Evolutionary conservation across 1,140 invertebrate species (phyloP).

Genomic region (Arctopsyche grandis): DNA sequence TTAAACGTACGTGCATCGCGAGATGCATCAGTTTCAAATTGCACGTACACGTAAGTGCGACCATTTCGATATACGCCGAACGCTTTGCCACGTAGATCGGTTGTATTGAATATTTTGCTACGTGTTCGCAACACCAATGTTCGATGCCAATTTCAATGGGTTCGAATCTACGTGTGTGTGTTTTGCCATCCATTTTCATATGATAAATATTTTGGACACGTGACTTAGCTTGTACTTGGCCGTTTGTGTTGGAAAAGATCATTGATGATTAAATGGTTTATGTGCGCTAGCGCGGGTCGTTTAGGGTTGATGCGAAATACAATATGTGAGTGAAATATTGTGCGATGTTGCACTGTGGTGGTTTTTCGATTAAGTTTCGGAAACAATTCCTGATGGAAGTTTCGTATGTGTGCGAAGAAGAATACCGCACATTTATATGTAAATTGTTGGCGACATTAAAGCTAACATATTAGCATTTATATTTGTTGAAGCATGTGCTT

Average conservation of each 20-base stretch:
- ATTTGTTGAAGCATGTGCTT: constrained; percentile 20
- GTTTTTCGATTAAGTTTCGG: constrained; percentile 7
- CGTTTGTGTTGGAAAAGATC: no score
- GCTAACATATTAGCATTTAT: constrained; percentile 13
- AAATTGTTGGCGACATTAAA: constrained; percentile 17
- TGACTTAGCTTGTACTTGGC: background rate
- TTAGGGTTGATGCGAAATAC: background rate
- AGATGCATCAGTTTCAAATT: constrained; percentile 10
- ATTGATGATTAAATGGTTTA: no score
- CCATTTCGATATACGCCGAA: constrained; percentile 4
- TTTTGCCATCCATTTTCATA: background rate
- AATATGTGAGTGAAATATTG: background rate
- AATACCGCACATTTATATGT: background rate
- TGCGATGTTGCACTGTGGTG: background rate
- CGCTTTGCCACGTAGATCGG: background rate
- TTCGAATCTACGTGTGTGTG: no score
- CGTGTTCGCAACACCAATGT: background rate
- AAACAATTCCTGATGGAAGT: background rate
- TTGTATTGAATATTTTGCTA: constrained; percentile 22
- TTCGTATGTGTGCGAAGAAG: background rate
- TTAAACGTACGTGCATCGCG: constrained; percentile 1
- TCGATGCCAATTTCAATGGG: no score
- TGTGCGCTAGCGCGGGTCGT: background rate
- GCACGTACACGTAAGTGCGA: background rate
- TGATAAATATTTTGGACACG: background rate